Base-by-base conservation (phyloP, 2,888 invertebrate species). In the Gandaritis pyraliata region DNA sequence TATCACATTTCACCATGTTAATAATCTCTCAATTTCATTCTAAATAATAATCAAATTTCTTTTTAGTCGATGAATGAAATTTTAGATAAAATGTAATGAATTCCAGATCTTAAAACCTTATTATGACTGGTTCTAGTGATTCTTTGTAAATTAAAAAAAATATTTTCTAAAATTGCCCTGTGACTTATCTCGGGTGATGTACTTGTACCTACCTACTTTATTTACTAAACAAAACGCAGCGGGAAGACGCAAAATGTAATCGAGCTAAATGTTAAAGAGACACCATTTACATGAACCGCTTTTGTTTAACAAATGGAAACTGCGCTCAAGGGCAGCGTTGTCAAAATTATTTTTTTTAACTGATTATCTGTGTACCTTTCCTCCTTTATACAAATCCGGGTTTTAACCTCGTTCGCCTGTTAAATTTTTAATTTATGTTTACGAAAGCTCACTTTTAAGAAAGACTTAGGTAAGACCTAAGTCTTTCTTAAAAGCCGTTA, bases 281-380 rank as follows among this genome's bases (percentile, higher is more conserved):
- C 79, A 73, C 78, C 81, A 77, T 85, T 86, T 83, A 82, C 83
- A 85, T 86, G 85, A 86, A 85, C 82, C 83, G 82, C 81, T 82
- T 86, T 82, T 82, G 86, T 83, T 80, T 80, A 85, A 86, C 83
- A 86, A 87, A 86, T 86, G 87, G 78, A 83, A 86, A 84, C 80
- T 81, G 81, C 74, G 79, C 86, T 82, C 84, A 71, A 72, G 81
- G 82, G 83, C 73, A 73, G 75, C 74, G 70, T 82, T 79, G 64
- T 73, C 61, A 73, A 72, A 70, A 73, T 80, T 78, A 80, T 77
- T 81, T 83, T 29, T 77, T 78, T 81, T 78, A 60, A 66, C 57
- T 61, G 55, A 63, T 72, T 60, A 64, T 61, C 60, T 65, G 36
- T 53, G 48, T 58, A 59, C 51, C 36, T 61, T 67, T 49, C 50